These are phyloP conservation scores for Glomeris maerens DNA, from an alignment of 1,140 invertebrate species.

Conservation along the genomic window DNA sequence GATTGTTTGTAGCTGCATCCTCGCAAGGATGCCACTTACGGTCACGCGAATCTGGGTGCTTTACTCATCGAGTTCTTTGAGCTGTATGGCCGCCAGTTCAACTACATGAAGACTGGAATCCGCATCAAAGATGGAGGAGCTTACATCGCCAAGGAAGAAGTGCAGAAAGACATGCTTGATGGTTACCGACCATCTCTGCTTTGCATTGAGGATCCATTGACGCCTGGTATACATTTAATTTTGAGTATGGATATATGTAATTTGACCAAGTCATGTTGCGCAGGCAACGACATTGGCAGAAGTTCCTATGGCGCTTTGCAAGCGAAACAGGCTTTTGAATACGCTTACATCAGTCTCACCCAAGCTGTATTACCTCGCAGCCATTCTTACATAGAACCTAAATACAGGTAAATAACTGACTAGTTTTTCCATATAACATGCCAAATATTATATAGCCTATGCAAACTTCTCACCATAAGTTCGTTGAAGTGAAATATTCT, in stretches of 20 bases:
- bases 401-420: constrained; percentile 7
- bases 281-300: constrained; percentile 78
- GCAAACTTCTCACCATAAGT: too few species aligned
- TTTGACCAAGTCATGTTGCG: neutral
- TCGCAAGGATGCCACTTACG: constrained; percentile 42
- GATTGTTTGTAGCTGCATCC: constrained; percentile 49
- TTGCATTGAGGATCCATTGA: constrained; percentile 96
- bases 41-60: constrained; percentile 71
- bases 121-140: constrained; percentile 82
- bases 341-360: constrained; percentile 72
- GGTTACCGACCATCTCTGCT: constrained; percentile 80
- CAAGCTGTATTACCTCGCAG: constrained; percentile 47
- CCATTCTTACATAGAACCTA: constrained; percentile 14
- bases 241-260: neutral
- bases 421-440: neutral
- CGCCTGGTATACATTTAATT: constrained; percentile 41
- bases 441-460: too few species aligned
- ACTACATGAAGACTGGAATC: constrained; percentile 90
- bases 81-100: constrained; percentile 90
- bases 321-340: constrained; percentile 90
- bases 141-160: constrained; percentile 89
- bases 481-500: neutral
- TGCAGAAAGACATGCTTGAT: constrained; percentile 80
- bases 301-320: constrained; percentile 81
- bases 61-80: constrained; percentile 95